These are phyloP conservation scores for Poecilia latipinna DNA, from an alignment of 2,113 vertebrate genomes.

Conservation along the genomic window DNA sequence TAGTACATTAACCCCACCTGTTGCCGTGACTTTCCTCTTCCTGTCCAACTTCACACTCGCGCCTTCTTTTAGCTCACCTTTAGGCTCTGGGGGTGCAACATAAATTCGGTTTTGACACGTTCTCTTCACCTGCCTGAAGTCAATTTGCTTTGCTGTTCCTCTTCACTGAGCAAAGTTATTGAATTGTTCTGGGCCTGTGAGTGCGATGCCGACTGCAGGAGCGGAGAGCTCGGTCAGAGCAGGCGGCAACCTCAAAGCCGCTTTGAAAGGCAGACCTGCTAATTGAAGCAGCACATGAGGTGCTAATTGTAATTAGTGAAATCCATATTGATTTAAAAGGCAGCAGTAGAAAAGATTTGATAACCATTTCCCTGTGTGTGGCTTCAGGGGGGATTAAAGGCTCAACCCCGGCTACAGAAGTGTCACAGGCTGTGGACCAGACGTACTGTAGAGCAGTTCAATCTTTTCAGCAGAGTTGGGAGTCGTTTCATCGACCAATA, in stretches of 20 bases:
- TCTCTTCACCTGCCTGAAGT: conserved; percentile 44
- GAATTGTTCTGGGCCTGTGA: not conserved
- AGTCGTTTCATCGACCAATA: conserved; percentile 17
- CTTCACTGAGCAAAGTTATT: conserved; percentile 13
- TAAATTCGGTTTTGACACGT: conserved; percentile 43
- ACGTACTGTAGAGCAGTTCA: not conserved
- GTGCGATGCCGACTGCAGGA: not conserved
- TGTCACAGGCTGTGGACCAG: not conserved
- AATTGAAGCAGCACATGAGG: not conserved
- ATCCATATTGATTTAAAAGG: not conserved
- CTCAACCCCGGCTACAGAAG: not conserved
- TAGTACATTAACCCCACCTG: not conserved
- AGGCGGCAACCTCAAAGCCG: conserved; percentile 1
- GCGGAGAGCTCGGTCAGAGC: conserved; percentile 13
- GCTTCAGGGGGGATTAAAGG: conserved; percentile 3
- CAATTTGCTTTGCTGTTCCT: conserved; percentile 47
- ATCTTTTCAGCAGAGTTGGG: not conserved
- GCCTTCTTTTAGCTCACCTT: conserved; percentile 17
- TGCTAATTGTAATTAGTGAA: not conserved
- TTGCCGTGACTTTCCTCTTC: not conserved
- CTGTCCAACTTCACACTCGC: not conserved
- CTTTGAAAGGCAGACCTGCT: no score
- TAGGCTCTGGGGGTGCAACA: conserved; percentile 28
- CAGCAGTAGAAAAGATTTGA: not conserved
- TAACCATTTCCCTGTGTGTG: not conserved